These are phyloP conservation scores for Calosoma granatense DNA, from an alignment of 1,140 invertebrate genomes.

Conservation along the genomic window DNA sequence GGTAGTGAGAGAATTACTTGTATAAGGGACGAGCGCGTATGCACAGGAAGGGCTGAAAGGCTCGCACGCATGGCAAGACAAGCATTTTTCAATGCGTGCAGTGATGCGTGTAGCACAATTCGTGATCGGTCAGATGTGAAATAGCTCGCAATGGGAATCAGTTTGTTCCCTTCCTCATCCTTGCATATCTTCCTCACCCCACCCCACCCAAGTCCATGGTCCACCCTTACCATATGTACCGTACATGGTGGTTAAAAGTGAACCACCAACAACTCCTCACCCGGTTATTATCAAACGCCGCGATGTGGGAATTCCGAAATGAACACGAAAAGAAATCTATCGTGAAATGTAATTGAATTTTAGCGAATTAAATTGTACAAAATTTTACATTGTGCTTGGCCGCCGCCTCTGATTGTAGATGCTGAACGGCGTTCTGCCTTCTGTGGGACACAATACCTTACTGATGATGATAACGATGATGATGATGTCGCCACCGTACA, in stretches of 20 bases:
- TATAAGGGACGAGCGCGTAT: no score
- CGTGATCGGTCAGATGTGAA: neutral
- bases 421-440: neutral
- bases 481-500: no score
- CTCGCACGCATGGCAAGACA: neutral
- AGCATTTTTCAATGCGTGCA: neutral
- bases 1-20: no score
- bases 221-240: no score
- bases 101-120: neutral
- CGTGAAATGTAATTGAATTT: neutral
- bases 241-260: no score
- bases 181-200: neutral
- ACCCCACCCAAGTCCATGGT: neutral
- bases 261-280: neutral
- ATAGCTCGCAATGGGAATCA: slow-evolving; percentile 4
- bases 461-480: neutral
- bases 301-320: neutral
- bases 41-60: neutral
- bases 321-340: neutral
- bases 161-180: neutral
- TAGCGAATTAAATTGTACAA: neutral
- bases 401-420: no score
- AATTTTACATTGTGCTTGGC: no score
- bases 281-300: neutral
- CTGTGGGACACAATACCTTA: neutral